Base-by-base conservation (phyloP, 2,888 invertebrate genomes). In the Mycalesis mineus region DNA sequence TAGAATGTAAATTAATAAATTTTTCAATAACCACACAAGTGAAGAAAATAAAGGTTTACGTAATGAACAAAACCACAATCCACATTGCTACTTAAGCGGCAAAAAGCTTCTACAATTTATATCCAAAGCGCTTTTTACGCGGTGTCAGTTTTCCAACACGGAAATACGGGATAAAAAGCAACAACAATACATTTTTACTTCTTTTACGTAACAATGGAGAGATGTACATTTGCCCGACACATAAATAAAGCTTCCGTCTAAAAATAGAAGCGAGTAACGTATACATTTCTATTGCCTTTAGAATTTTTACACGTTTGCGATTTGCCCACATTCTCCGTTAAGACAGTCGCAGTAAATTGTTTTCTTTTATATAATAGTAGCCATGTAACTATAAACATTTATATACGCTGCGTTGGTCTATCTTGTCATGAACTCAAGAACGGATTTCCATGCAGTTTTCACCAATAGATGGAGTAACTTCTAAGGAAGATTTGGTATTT, bases 101-200 rank as follows among this genome's bases (percentile, higher is more conserved):
- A 36, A 37, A 53, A 45, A 45, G 15, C 17, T 54, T 45, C 44
- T 37, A 33, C 11, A 45, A 45, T 54, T 54, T 45, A 54, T 41
- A 28, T 13, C 36, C 4, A 29, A 37, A 54, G 45, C 51, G 4
- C 31, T 51, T 51, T 40, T 51, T 51, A 31, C 40, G 31, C 11
- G 13, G 40, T 31, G 51, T 51, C 51, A 39, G 51, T 51, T 51
- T 51, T 39, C 40, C 40, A 28, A 15, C 17, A 14, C 51, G 51
- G 40, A 50, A 40, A 50, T 40, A 40, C 14, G 11, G 39, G 28
- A 15, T 41, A 41, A 14, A 51, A 51, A 39, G 15, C 11, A 22
- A 22, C 22, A 22, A 47, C 14, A 31, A 31, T 40, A 31, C 40
- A 14, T 51, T 40, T 22, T 29, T 31, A 15, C 13, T 28, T 40